Percentiles rank a stretch among this genome's conserved stretches.
Conservation (phyloP, 2,888 invertebrate genomes). For the Drosophila siamana region DNA sequence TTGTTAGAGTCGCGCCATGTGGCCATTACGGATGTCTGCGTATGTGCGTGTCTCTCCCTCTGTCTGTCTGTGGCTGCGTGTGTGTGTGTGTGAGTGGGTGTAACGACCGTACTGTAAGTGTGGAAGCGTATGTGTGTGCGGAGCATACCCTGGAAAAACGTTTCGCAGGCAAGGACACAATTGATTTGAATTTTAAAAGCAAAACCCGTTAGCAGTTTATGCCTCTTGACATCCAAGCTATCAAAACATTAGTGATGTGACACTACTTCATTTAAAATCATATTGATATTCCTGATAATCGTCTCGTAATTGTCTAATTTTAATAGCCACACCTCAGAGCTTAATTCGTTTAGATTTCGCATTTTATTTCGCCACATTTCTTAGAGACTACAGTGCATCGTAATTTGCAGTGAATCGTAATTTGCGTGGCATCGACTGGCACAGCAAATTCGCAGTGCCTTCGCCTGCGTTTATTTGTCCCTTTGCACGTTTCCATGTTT, state of each 20-base stretch:
- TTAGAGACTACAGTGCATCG: too few relatives aligned
- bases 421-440: constrained; percentile 1
- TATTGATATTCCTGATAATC: too few relatives aligned
- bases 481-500: constrained; percentile 59
- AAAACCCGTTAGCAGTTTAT: too few relatives aligned
- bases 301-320: too few relatives aligned
- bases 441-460: neutral
- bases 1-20: constrained; percentile 76
- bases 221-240: too few relatives aligned
- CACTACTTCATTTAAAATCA: too few relatives aligned
- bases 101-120: constrained; percentile 44
- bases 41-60: constrained; percentile 15
- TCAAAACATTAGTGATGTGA: too few relatives aligned
- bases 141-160: constrained; percentile 45
- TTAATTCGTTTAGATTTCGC: too few relatives aligned
- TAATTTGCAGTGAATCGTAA: too few relatives aligned
- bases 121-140: constrained; percentile 32
- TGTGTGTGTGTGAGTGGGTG: constrained; percentile 30
- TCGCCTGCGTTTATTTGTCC: constrained; percentile 49
- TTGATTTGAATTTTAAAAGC: too few relatives aligned
- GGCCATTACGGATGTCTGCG: constrained; percentile 60
- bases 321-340: too few relatives aligned
- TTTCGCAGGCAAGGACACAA: neutral
- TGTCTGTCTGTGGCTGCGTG: constrained; percentile 20
- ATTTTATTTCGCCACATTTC: too few relatives aligned